Evolutionary conservation across 2,797 vertebrate species (phyloP).

Genomic region (Sandelia bainsii): DNA sequence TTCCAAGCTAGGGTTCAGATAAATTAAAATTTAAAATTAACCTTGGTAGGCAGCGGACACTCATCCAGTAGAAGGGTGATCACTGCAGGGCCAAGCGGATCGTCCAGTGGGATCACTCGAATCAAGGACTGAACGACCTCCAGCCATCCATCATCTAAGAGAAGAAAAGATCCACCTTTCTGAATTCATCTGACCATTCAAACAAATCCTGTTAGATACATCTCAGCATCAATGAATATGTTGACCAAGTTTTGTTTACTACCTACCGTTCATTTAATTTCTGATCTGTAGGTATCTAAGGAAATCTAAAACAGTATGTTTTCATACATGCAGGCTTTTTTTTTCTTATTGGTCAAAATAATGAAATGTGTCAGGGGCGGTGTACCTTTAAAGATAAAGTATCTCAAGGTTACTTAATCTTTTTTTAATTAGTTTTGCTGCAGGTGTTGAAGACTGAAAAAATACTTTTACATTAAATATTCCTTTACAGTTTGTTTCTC

Average conservation of each 20-base stretch:
- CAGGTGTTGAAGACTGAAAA: not conserved
- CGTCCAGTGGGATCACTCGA: conserved; percentile 97
- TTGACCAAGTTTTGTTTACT: no score
- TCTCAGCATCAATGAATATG: no score
- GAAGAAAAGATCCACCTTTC: not conserved
- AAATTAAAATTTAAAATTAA: not conserved
- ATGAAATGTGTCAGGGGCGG: not conserved
- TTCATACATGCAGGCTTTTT: no score
- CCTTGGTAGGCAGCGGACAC: conserved; percentile 98
- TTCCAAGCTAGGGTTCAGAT: no score
- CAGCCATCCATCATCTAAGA: conserved; percentile 96
- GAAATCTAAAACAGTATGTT: no score
- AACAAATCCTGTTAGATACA: not conserved
- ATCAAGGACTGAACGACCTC: conserved; percentile 99
- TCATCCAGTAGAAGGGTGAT: conserved; percentile 98
- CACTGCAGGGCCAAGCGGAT: conserved; percentile 97
- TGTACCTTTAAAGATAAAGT: not conserved
- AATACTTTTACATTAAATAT: not conserved
- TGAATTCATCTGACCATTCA: not conserved
- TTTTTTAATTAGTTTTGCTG: not conserved
- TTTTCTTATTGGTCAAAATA: not conserved
- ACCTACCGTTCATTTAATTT: no score
- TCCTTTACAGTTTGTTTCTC: not conserved
- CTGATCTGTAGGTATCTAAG: no score
- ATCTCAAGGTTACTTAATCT: not conserved